These are phyloP conservation scores for Diplogasteroides magnus DNA, from an alignment of 1,140 invertebrate species.

Conservation along the genomic window DNA sequence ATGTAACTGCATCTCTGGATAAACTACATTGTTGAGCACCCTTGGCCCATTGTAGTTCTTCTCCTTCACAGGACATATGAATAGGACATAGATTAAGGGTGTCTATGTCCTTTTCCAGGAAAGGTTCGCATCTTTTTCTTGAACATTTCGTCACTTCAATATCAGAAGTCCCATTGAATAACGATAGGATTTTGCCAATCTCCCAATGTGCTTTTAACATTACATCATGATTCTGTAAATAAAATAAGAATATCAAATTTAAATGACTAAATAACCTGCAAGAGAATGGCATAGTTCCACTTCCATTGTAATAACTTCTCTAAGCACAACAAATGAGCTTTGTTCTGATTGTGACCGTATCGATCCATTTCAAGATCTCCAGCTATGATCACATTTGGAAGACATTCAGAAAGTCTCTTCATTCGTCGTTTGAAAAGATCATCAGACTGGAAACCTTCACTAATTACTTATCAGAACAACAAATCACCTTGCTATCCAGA, in stretches of 20 bases:
- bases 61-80: neutral
- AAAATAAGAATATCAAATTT: neutral
- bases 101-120: neutral
- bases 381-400: neutral
- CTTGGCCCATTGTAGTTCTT: neutral
- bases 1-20: neutral
- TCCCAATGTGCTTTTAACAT: neutral
- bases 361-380: neutral
- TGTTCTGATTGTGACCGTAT: neutral
- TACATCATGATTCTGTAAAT: neutral
- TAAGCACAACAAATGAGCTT: neutral
- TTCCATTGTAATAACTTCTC: neutral
- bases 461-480: neutral
- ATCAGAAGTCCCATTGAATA: neutral
- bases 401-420: neutral
- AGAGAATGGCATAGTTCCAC: neutral
- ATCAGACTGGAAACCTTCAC: neutral
- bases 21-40: neutral
- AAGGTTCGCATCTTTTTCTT: neutral
- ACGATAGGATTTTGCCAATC: neutral
- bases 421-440: neutral
- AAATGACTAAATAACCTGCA: neutral
- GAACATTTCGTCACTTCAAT: neutral
- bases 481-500: neutral
- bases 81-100: neutral